A percentile compares a stretch with the other conserved stretches of the same genome.
phyloP scores from a whole-genome alignment of 1,140 invertebrate genomes.

The Neomicropteryx cornuta region DNA sequence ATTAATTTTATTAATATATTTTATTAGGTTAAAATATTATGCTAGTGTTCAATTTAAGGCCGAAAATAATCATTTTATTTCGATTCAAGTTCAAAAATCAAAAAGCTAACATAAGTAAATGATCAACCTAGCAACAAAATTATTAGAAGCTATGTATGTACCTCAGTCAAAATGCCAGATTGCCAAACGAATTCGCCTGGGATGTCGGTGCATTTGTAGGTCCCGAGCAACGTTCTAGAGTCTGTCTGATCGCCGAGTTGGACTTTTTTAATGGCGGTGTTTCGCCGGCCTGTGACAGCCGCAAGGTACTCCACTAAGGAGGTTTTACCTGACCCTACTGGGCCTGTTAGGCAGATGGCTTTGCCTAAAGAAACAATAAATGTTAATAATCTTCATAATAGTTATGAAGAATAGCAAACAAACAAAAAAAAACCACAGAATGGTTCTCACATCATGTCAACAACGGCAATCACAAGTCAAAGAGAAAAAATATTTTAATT shows the following conservation, averaged over 20 bases:
- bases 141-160: slow-evolving; percentile 18
- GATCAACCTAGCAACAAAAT: too few species aligned
- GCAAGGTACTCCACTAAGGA: slow-evolving; percentile 82
- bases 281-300: slow-evolving; percentile 56
- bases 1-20: too few species aligned
- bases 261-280: slow-evolving; percentile 59
- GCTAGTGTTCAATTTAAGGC: not conserved
- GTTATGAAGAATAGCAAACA: not conserved
- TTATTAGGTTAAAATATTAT: slow-evolving; percentile 7
- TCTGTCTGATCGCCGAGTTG: slow-evolving; percentile 98
- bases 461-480: not conserved
- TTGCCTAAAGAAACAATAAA: slow-evolving; percentile 35
- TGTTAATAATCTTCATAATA: not conserved
- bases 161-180: slow-evolving; percentile 80
- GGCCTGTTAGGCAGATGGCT: slow-evolving; percentile 78
- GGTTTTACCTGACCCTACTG: slow-evolving; percentile 93
- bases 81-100: not conserved
- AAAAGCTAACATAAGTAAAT: too few species aligned
- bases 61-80: not conserved
- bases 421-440: not conserved
- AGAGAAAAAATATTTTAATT: slow-evolving; percentile 4
- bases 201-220: slow-evolving; percentile 90
- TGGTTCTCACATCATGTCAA: not conserved
- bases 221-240: slow-evolving; percentile 87
- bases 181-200: slow-evolving; percentile 97